These are phyloP conservation scores for Psephotus haematonotus DNA, from an alignment of 2,113 vertebrate species.

Conservation along the genomic window DNA sequence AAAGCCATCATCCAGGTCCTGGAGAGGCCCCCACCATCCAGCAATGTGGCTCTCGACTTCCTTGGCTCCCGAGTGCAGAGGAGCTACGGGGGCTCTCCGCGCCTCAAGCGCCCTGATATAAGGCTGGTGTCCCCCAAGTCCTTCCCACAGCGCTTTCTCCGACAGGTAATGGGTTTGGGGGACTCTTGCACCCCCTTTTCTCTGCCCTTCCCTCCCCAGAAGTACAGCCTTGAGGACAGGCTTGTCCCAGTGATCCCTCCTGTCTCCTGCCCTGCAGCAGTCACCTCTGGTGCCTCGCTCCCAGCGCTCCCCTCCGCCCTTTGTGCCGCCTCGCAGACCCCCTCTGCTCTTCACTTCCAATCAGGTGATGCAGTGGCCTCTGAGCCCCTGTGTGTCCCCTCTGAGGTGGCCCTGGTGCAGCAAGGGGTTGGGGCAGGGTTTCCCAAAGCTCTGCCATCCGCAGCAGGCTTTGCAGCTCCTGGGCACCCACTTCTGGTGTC, in stretches of 20 bases:
- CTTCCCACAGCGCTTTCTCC: constrained; percentile 71
- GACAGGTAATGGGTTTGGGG: constrained; percentile 70
- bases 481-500: fast-evolving
- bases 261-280: constrained; percentile 36
- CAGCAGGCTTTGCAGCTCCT: neutral
- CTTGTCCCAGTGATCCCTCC: neutral
- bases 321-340: neutral
- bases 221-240: neutral
- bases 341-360: neutral
- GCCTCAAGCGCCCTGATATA: constrained; percentile 51
- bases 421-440: neutral
- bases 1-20: constrained; percentile 82
- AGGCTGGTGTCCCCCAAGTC: constrained; percentile 62
- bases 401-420: neutral
- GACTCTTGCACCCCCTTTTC: neutral
- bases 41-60: constrained; percentile 61
- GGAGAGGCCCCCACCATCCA: constrained; percentile 64
- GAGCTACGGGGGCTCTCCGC: constrained; percentile 40
- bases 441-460: fast-evolving
- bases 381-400: fast-evolving
- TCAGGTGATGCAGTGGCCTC: neutral
- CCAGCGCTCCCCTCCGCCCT: constrained; percentile 62
- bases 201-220: neutral
- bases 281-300: constrained; percentile 63
- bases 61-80: constrained; percentile 58